Percentiles rank a stretch among this genome's conserved stretches.
These are phyloP conservation scores for Nyctibius bracteatus DNA, from an alignment of 2,113 vertebrate genomes.

Conservation along the genomic window DNA sequence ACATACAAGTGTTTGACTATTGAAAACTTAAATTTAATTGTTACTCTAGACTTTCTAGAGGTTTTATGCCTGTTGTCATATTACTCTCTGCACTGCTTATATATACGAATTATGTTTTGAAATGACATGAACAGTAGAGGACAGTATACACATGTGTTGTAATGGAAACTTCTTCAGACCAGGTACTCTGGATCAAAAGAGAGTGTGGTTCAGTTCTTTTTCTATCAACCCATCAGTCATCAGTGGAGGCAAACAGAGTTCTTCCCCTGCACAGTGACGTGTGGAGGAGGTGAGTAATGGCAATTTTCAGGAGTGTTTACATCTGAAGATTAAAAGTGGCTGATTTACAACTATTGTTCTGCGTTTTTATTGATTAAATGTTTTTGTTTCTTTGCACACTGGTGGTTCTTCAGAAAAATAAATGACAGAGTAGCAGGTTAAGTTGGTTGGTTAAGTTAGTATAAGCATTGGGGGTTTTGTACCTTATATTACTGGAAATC, in stretches of 20 bases:
- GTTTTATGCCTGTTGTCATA: background rate
- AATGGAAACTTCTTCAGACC: conserved; percentile 76
- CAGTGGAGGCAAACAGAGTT: conserved; percentile 86
- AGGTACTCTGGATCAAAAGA: conserved; percentile 82
- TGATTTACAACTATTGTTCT: background rate
- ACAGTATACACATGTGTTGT: background rate
- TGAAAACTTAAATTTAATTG: background rate
- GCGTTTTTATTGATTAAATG: background rate
- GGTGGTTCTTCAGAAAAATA: background rate
- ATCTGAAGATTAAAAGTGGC: background rate
- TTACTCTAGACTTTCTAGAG: background rate
- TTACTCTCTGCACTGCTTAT: background rate
- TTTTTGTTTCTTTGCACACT: background rate
- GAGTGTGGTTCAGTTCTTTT: conserved; percentile 87
- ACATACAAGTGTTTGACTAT: background rate
- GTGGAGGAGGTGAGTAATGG: conserved; percentile 86
- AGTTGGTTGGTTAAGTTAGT: background rate
- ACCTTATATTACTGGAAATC: background rate
- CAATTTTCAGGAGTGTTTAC: background rate
- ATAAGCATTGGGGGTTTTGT: background rate
- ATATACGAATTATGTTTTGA: background rate
- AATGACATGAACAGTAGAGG: background rate
- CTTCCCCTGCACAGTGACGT: conserved; percentile 84
- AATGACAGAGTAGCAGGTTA: background rate
- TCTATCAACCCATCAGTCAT: conserved; percentile 85